phyloP scores from a whole-genome alignment of 2,113 vertebrate species.

The Ceyx cyanopectus region DNA sequence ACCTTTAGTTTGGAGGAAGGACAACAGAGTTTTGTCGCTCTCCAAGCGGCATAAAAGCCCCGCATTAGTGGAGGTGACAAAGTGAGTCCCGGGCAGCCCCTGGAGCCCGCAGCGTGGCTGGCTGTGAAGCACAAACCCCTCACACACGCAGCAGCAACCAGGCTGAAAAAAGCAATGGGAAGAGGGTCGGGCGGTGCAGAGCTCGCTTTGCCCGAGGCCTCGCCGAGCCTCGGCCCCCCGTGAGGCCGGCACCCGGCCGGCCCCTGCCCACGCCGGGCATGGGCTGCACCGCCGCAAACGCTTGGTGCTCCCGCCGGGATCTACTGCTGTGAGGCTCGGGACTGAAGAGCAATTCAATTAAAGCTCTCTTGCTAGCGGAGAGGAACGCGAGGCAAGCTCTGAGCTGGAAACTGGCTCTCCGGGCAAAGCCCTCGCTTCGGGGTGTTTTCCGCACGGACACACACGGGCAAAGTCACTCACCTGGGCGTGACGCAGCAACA shows the following conservation, averaged over 20 bases:
- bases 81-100: not conserved
- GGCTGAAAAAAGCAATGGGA: rapidly evolving
- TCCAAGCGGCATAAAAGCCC: not conserved
- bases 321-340: not conserved
- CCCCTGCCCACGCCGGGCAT: not conserved
- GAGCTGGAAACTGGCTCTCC: not conserved
- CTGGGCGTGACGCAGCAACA: constrained; percentile 30
- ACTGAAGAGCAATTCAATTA: not conserved
- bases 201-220: not conserved
- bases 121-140: rapidly evolving
- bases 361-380: not conserved
- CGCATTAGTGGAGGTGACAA: rapidly evolving
- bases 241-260: rapidly evolving
- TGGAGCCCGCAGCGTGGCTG: not conserved
- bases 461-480: not conserved
- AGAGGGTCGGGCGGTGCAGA: not conserved
- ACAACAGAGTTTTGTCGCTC: not conserved
- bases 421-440: not conserved
- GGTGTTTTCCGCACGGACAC: not conserved
- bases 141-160: rapidly evolving
- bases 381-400: not conserved
- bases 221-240: not conserved
- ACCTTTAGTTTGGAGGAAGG: not conserved
- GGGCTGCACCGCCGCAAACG: rapidly evolving
- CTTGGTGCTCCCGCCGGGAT: not conserved